phyloP scores from a whole-genome alignment of 1,140 invertebrate genomes.

The Trachymyrmex septentrionalis region DNA sequence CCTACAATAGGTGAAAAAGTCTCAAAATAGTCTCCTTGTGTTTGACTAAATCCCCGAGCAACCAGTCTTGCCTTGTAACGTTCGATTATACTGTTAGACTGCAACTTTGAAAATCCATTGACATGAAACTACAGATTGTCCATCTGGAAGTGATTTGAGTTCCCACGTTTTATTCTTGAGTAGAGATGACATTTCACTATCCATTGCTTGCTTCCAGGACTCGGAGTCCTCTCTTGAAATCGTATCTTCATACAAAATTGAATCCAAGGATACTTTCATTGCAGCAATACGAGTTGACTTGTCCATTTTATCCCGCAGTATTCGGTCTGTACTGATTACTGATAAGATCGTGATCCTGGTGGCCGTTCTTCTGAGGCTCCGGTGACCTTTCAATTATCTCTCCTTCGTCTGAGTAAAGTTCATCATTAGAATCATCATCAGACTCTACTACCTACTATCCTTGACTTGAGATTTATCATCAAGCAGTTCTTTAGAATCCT shows the following conservation, averaged over 20 bases:
- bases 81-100: background rate
- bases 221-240: background rate
- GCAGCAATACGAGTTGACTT: conserved; percentile 7
- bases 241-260: conserved; percentile 3
- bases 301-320: background rate
- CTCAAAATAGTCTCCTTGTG: conserved; percentile 26
- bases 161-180: background rate
- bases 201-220: conserved; percentile 2
- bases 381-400: background rate
- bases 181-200: too few relatives aligned
- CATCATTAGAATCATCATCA: background rate
- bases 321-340: conserved; percentile 18
- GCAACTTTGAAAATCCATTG: conserved; percentile 23
- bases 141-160: background rate
- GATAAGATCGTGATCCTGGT: background rate
- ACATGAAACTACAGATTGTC: conserved; percentile 1
- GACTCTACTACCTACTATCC: background rate
- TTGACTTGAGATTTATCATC: background rate
- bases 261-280: conserved; percentile 25
- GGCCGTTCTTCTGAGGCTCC: background rate
- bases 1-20: too few relatives aligned
- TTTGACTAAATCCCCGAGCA: conserved; percentile 22
- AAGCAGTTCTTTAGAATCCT: conserved; percentile 58
- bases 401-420: background rate
- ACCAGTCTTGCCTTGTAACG: conserved; percentile 36